These are phyloP conservation scores for Luperina nickerlii DNA, from an alignment of 2,888 invertebrate species.

Conservation along the genomic window DNA sequence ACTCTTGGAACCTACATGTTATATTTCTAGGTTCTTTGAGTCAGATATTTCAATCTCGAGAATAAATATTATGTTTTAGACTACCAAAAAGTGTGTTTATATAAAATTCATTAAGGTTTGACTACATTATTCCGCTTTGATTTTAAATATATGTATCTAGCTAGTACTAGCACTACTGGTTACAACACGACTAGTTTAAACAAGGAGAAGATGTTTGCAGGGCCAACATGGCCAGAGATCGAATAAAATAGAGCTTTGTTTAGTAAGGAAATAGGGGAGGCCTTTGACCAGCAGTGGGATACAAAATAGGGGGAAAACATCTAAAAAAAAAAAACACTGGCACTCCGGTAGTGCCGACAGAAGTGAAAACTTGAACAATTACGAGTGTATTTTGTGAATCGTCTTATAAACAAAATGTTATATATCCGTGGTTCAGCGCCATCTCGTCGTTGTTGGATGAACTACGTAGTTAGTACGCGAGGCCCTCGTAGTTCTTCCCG, in stretches of 20 bases:
- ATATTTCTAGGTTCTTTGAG: neutral
- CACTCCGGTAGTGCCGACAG: too few relatives aligned
- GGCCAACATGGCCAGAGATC: neutral
- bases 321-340: neutral
- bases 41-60: neutral
- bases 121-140: neutral
- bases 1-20: neutral
- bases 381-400: too few relatives aligned
- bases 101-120: neutral
- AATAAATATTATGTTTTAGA: too few relatives aligned
- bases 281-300: neutral
- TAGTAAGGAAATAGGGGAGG: neutral
- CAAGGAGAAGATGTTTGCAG: neutral
- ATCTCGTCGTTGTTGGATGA: too few relatives aligned
- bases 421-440: too few relatives aligned
- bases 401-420: too few relatives aligned
- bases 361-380: too few relatives aligned
- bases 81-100: neutral
- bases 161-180: neutral
- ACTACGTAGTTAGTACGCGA: too few relatives aligned
- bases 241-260: neutral
- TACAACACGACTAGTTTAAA: neutral
- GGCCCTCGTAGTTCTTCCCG: too few relatives aligned
- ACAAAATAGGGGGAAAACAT: too few relatives aligned
- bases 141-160: neutral